These are phyloP conservation scores for Lanistes nyassanus DNA, from an alignment of 1,140 invertebrate species.

Conservation along the genomic window DNA sequence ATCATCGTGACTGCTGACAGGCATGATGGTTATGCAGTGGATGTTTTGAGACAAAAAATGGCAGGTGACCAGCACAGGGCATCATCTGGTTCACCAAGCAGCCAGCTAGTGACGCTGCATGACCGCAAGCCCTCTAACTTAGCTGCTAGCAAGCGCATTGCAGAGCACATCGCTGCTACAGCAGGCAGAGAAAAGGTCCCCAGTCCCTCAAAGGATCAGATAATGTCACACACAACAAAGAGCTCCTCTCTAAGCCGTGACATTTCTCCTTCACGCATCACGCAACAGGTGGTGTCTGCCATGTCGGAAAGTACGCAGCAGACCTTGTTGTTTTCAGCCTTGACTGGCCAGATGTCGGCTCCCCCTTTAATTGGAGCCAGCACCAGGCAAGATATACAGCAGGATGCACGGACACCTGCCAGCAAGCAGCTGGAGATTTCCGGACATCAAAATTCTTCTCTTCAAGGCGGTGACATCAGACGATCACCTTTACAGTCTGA, in stretches of 20 bases:
- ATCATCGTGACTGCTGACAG: no score
- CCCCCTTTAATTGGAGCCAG: conserved; percentile 5
- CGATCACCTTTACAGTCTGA: not conserved
- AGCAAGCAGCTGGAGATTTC: not conserved
- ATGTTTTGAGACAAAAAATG: no score
- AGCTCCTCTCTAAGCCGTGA: conserved; percentile 35
- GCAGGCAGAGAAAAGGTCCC: not conserved
- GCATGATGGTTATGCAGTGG: no score
- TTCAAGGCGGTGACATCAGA: not conserved
- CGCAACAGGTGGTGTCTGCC: conserved; percentile 34
- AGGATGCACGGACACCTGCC: not conserved
- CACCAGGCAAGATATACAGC: not conserved
- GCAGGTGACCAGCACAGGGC: no score
- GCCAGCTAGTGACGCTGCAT: no score
- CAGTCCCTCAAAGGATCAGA: not conserved
- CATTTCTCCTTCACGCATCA: conserved; percentile 39
- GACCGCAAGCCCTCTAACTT: not conserved
- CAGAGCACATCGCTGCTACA: not conserved
- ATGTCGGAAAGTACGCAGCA: conserved; percentile 29
- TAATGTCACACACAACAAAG: conserved; percentile 26
- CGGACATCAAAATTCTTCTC: not conserved
- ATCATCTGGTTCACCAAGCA: no score
- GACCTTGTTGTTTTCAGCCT: conserved; percentile 33
- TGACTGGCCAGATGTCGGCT: conserved; percentile 34
- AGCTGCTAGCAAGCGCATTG: no score